These are phyloP conservation scores for Mesitornis unicolor DNA, from an alignment of 2,113 vertebrate genomes.

Conservation along the genomic window DNA sequence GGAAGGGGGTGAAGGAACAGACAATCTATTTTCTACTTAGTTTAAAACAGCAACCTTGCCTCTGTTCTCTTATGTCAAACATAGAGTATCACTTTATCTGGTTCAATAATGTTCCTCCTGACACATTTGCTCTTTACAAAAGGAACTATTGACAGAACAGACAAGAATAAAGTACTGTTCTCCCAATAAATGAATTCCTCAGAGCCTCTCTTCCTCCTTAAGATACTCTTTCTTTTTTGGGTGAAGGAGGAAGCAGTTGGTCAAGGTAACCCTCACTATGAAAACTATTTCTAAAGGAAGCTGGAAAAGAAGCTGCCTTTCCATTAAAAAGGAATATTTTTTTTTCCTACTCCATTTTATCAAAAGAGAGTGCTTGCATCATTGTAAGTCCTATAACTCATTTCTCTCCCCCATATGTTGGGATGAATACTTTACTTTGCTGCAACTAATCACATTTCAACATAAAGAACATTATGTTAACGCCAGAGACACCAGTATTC, in stretches of 20 bases:
- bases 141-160: not conserved
- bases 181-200: slow-evolving; percentile 7
- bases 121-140: slow-evolving; percentile 7
- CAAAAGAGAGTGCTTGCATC: not conserved
- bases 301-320: not conserved
- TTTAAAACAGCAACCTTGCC: not conserved
- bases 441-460: not conserved
- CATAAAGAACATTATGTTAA: not conserved
- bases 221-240: not conserved
- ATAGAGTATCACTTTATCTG: not conserved
- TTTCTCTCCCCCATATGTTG: not conserved
- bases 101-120: slow-evolving; percentile 16
- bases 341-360: not conserved
- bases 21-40: not conserved
- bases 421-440: not conserved
- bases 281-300: not conserved
- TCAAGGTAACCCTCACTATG: not conserved
- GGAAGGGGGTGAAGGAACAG: not conserved
- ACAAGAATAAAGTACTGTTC: not conserved
- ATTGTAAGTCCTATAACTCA: not conserved
- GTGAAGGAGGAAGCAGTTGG: not conserved
- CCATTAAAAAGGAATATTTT: not conserved
- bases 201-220: not conserved
- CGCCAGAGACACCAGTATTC: not conserved
- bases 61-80: not conserved